Percentiles rank a stretch among this genome's conserved stretches.
Evolutionary conservation across 2,888 invertebrate species (phyloP).

Genomic region (Nomada goodeniana): DNA sequence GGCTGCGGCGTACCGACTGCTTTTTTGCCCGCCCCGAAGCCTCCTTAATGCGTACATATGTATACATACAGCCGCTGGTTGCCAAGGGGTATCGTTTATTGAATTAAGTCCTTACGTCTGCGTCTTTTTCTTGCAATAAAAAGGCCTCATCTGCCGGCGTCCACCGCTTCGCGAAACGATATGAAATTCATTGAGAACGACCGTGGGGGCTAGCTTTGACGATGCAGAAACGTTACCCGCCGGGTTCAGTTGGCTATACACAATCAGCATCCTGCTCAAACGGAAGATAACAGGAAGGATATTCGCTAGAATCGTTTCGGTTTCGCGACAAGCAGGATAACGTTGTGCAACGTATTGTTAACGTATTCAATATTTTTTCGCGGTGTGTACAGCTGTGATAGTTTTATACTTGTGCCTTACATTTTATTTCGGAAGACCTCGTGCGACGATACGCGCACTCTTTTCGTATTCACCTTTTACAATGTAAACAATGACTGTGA

Average conservation of each 20-base stretch:
- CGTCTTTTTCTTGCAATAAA: conserved; percentile 53
- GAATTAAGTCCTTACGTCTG: conserved; percentile 66
- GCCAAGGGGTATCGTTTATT: conserved; percentile 68
- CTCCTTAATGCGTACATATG: conserved; percentile 63
- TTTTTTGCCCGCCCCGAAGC: conserved; percentile 55
- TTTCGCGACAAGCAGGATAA: no score
- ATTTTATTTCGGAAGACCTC: no score
- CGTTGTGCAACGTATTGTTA: no score
- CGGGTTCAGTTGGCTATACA: conserved; percentile 4
- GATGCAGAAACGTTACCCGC: conserved; percentile 17
- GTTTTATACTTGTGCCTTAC: no score
- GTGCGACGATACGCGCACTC: no score
- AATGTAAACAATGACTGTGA: no score
- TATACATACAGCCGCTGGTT: conserved; percentile 48
- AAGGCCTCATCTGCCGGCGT: not conserved
- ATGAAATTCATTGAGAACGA: conserved; percentile 47
- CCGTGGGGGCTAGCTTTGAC: conserved; percentile 22
- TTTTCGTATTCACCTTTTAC: no score
- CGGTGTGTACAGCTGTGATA: no score
- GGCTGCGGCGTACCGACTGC: conserved; percentile 57
- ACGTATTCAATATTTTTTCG: no score
- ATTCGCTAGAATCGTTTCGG: no score
- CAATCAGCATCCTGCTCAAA: not conserved
- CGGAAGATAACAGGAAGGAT: no score
- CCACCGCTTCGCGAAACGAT: conserved; percentile 7